Evolutionary conservation across 2,113 vertebrate species (phyloP).

Genomic region (Odontesthes bonariensis): DNA sequence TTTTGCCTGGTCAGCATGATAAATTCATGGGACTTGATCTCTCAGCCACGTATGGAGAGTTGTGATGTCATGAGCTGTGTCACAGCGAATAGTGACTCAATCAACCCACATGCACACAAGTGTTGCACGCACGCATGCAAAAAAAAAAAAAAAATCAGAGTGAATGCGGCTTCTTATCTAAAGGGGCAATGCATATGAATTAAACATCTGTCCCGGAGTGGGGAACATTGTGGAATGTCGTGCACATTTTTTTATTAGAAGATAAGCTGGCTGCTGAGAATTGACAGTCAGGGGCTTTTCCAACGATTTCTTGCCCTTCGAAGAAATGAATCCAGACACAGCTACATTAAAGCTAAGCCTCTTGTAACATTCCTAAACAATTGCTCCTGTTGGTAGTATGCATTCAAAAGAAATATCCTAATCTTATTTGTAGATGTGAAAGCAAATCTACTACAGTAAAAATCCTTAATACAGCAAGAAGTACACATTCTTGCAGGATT

Average conservation of each 20-base stretch:
- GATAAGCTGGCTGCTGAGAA: background rate
- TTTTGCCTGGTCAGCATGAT: conserved; percentile 60
- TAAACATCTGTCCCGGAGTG: background rate
- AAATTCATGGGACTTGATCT: conserved; percentile 71
- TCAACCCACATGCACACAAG: conserved; percentile 14
- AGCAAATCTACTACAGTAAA: too few species aligned
- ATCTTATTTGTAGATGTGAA: too few species aligned
- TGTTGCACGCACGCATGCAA: background rate
- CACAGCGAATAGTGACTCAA: conserved; percentile 42
- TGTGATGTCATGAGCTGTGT: conserved; percentile 41
- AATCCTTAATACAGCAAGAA: too few species aligned
- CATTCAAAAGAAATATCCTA: too few species aligned
- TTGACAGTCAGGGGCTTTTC: too few species aligned
- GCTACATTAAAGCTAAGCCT: too few species aligned
- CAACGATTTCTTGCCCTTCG: too few species aligned
- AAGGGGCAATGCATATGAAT: conserved; percentile 5
- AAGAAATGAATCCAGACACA: too few species aligned
- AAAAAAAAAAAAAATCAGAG: background rate
- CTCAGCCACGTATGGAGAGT: conserved; percentile 44
- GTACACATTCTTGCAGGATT: too few species aligned
- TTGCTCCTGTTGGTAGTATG: too few species aligned
- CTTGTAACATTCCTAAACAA: too few species aligned
- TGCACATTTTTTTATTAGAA: conserved; percentile 3
- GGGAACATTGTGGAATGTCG: background rate
- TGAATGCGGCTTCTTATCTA: background rate